Percentiles rank a stretch among this genome's conserved stretches.
phyloP scores from a whole-genome alignment of 2,888 invertebrate genomes.

The Cosmopolites sordidus region DNA sequence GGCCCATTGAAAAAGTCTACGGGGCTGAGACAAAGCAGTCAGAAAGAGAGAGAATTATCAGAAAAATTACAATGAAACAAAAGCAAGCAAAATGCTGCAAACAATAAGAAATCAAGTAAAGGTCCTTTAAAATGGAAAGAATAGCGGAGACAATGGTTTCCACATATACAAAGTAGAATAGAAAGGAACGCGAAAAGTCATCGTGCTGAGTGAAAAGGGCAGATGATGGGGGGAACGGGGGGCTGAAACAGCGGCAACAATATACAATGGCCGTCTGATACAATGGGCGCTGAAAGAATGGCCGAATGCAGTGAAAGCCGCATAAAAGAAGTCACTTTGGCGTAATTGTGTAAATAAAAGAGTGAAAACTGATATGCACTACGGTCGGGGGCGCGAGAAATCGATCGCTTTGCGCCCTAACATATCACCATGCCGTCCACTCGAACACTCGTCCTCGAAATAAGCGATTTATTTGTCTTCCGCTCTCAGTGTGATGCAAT shows the following conservation, averaged over 20 bases:
- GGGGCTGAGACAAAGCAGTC: slow-evolving; percentile 18
- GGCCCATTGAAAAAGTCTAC: slow-evolving; percentile 19
- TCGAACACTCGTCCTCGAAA: too few relatives aligned
- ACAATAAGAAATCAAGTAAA: slow-evolving; percentile 38
- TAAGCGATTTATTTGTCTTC: too few relatives aligned
- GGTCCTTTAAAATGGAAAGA: slow-evolving; percentile 37
- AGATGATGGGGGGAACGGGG: background rate
- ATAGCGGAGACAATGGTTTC: slow-evolving; percentile 35
- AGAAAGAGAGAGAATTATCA: slow-evolving; percentile 27
- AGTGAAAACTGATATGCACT: slow-evolving; percentile 21
- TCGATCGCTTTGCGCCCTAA: background rate
- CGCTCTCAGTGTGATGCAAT: too few relatives aligned
- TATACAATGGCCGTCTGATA: slow-evolving; percentile 10
- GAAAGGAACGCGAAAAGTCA: slow-evolving; percentile 42
- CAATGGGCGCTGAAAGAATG: slow-evolving; percentile 9
- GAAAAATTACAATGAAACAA: slow-evolving; percentile 32
- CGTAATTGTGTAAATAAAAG: slow-evolving; percentile 15
- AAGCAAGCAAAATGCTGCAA: slow-evolving; percentile 32
- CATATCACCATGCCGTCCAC: too few relatives aligned
- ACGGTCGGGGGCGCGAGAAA: background rate
- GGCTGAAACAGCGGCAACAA: slow-evolving; percentile 7
- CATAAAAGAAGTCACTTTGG: slow-evolving; percentile 12
- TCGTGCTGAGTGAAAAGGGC: slow-evolving; percentile 28
- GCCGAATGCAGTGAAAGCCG: slow-evolving; percentile 7
- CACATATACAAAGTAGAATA: slow-evolving; percentile 37